A percentile compares a stretch with the other conserved stretches of the same genome.
phyloP scores from a whole-genome alignment of 92 coral and sea anemone genomes.

The Zoanthus sansibaricus region DNA sequence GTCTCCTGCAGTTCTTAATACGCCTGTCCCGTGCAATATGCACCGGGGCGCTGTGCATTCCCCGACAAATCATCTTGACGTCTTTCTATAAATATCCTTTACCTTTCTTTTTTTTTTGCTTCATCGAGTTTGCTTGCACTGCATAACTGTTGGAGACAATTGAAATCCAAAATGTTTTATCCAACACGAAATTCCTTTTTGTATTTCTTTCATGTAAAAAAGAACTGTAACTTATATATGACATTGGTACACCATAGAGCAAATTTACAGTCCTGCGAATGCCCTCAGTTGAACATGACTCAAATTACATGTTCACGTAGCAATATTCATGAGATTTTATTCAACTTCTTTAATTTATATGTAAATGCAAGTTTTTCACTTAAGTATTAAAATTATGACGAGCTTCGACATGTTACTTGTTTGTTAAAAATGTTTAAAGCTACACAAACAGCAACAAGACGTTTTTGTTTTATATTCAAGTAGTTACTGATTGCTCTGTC shows the following conservation, averaged over 20 bases:
- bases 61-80: slow-evolving; percentile 31
- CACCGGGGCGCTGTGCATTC: slow-evolving; percentile 22
- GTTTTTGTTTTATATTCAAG: too few relatives aligned
- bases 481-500: too few relatives aligned
- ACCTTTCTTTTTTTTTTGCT: neutral
- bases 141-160: neutral
- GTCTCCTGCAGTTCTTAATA: slow-evolving; percentile 8
- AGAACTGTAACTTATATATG: neutral
- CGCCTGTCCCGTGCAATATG: slow-evolving; percentile 27
- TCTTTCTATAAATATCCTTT: neutral
- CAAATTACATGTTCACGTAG: too few relatives aligned
- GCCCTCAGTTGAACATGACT: too few relatives aligned
- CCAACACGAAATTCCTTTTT: neutral
- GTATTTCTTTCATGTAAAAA: neutral
- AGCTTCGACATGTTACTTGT: too few relatives aligned
- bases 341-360: too few relatives aligned
- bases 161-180: neutral
- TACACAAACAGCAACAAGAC: too few relatives aligned
- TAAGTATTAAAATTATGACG: too few relatives aligned
- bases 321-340: too few relatives aligned
- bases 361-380: too few relatives aligned
- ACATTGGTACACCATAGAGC: neutral
- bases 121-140: neutral
- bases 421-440: too few relatives aligned
- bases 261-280: too few relatives aligned